Percentiles rank a stretch among this genome's conserved stretches.
Conservation (phyloP, 2,113 vertebrate species). For the Microcebus jonahi region DNA sequence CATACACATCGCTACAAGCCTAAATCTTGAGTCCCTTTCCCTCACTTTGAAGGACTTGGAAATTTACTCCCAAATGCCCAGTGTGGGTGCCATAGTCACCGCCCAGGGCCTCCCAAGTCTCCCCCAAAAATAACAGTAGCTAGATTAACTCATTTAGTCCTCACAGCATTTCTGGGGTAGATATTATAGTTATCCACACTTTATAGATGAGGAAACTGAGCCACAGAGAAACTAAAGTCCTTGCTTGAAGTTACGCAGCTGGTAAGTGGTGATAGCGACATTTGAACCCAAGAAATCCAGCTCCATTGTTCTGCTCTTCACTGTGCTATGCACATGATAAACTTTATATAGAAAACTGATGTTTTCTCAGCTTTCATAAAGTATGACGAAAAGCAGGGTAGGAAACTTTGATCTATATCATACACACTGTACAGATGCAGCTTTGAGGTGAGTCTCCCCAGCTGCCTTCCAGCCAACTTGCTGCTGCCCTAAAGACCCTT, state of each 20-base stretch:
- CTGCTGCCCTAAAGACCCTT: background rate
- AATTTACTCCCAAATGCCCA: background rate
- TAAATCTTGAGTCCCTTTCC: background rate
- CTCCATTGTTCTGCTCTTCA: background rate
- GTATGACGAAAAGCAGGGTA: background rate
- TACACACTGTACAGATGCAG: conserved; percentile 21
- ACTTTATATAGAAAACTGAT: background rate
- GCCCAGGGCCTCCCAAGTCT: background rate
- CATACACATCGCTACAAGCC: background rate
- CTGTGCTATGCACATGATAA: background rate
- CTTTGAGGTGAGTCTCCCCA: background rate
- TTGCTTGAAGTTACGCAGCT: background rate
- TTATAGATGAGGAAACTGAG: conserved; percentile 35
- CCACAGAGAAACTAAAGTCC: background rate
- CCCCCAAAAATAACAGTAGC: background rate
- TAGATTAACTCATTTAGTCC: background rate
- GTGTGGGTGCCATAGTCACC: background rate
- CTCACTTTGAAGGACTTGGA: conserved; percentile 12
- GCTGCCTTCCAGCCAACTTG: conserved; percentile 19
- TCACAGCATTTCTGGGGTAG: background rate
- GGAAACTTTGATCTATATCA: conserved; percentile 12
- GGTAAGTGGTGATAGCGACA: background rate
- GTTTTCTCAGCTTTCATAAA: background rate
- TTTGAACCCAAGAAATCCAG: background rate
- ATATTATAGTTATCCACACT: background rate